These are phyloP conservation scores for Drosophila repletoides DNA, from an alignment of 1,140 invertebrate species.

Conservation along the genomic window DNA sequence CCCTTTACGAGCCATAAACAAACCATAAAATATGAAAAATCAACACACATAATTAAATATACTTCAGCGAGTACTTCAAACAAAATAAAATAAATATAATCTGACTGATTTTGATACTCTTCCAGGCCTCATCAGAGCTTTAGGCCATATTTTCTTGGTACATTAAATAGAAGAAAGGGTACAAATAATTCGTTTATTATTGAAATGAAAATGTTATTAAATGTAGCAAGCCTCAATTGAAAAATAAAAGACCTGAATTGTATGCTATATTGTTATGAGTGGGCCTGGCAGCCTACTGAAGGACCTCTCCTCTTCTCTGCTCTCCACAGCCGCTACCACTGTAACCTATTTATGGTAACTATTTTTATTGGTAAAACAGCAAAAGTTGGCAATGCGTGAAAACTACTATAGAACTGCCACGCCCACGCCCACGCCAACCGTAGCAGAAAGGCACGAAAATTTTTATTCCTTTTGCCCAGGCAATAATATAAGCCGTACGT, in stretches of 20 bases:
- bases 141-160: too few relatives aligned
- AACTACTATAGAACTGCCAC: conserved; percentile 58
- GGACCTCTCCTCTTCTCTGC: too few relatives aligned
- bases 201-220: not conserved
- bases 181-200: not conserved
- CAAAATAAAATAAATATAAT: too few relatives aligned
- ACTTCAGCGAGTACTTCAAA: too few relatives aligned
- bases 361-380: conserved; percentile 60
- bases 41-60: conserved; percentile 2
- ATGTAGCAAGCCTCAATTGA: not conserved
- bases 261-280: too few relatives aligned
- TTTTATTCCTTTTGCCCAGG: conserved; percentile 73
- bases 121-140: too few relatives aligned
- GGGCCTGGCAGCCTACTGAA: too few relatives aligned
- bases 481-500: conserved; percentile 70
- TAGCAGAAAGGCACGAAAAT: conserved; percentile 58
- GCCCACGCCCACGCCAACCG: conserved; percentile 38
- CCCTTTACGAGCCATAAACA: conserved; percentile 4
- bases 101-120: too few relatives aligned
- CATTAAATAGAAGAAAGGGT: not conserved
- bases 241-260: conserved; percentile 6
- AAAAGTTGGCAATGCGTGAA: conserved; percentile 74
- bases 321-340: too few relatives aligned
- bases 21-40: not conserved
- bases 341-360: too few relatives aligned